Evolutionary conservation across 1,140 invertebrate genomes (phyloP), one percentile per base, ranked within the genome.

Genomic region (Dreissena rostriformis): DNA sequence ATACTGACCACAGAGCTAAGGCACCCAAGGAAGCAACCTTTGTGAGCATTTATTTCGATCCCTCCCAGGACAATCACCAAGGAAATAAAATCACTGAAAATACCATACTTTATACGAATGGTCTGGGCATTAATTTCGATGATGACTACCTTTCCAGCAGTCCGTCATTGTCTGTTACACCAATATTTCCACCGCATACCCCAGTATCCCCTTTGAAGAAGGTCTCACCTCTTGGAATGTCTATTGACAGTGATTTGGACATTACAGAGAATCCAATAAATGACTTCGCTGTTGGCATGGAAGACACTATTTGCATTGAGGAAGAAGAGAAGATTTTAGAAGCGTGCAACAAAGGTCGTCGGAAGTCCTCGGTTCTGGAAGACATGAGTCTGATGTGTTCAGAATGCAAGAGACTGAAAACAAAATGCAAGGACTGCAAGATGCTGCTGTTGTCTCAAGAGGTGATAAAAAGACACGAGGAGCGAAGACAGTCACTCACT

Each of bases 101-200:
- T 8, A 39, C 39, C 2, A 39, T 39, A 5, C 39, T 39, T 2
- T 39, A 39, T 39, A 39, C 8, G 39, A 39, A 39, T 39, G 39
- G 39, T 2, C 39, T 19, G 17, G 57, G 57, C 6, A 61, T 61
- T 63, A 39, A 51, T 55, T 55, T 26, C 22, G 80, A 82, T 82
- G 80, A 82, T 22, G 73, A 51, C 53, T 82, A 82, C 29, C 0
- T 82, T 14, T 82, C 80, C 11, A 82, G 80, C 39, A 75, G 80
- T 57, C 52, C 77, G 12, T 70, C 49, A 12, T 51, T 65, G n/a
- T 82, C 79, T n/a, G 0, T 65, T 17, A 65, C 79, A 8, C 80
- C 71, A 26, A 49, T 52, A 28, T 10, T 51, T 53, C 24, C 78
- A 15, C 78, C 78, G n/a, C 11, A 57, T 39, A 79, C 14, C n/a